Evolutionary conservation across 2,888 invertebrate genomes (phyloP).

Genomic region (Ormyrus thymus): DNA sequence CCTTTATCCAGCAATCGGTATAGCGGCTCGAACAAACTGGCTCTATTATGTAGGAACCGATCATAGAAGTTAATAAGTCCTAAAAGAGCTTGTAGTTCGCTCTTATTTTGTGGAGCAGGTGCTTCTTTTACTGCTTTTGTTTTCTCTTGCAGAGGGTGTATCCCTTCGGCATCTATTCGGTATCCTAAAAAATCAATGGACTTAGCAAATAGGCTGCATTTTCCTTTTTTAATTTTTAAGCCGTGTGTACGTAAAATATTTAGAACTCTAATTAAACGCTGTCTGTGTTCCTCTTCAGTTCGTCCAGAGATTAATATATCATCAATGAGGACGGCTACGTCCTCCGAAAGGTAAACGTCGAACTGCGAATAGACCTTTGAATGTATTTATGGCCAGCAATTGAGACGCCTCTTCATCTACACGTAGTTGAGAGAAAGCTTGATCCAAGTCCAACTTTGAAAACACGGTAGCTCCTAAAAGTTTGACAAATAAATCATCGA

Average conservation of each 20-base stretch:
- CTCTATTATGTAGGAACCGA: slow-evolving; percentile 4
- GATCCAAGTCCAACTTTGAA: slow-evolving; percentile 44
- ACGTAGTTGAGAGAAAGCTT: too few species aligned
- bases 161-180: slow-evolving; percentile 14
- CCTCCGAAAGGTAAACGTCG: slow-evolving; percentile 61
- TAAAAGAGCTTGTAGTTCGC: slow-evolving; percentile 28
- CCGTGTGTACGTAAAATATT: slow-evolving; percentile 15
- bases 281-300: slow-evolving; percentile 28
- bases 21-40: slow-evolving; percentile 13
- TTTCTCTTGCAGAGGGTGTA: slow-evolving; percentile 24
- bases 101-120: slow-evolving; percentile 21
- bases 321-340: slow-evolving; percentile 28
- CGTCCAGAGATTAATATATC: slow-evolving; percentile 28
- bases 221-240: slow-evolving; percentile 28
- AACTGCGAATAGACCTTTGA: slow-evolving; percentile 45
- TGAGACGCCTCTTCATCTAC: too few species aligned
- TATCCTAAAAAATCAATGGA: slow-evolving; percentile 38
- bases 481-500: slow-evolving; percentile 32
- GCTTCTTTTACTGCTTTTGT: slow-evolving; percentile 20
- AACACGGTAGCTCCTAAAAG: slow-evolving; percentile 19
- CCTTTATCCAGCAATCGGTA: slow-evolving; percentile 13
- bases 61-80: slow-evolving; percentile 42
- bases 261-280: slow-evolving; percentile 5
- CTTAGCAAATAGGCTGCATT: slow-evolving; percentile 7
- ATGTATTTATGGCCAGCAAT: slow-evolving; percentile 30